phyloP scores from a whole-genome alignment of 2,113 vertebrate genomes.

The Thalassarche chlororhynchos region DNA sequence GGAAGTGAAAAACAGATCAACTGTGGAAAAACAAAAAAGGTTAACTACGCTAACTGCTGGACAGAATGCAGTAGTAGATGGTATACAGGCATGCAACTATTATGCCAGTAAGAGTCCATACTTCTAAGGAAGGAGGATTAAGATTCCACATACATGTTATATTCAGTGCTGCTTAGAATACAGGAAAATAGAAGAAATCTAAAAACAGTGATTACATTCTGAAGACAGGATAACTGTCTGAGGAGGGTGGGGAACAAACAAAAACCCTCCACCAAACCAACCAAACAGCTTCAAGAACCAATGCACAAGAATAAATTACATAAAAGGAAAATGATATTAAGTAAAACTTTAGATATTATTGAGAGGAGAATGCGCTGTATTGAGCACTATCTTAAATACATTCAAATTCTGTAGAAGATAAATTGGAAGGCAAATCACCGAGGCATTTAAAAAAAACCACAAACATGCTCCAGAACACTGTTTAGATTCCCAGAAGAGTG shows the following conservation, averaged over 20 bases:
- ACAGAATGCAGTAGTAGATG: background rate
- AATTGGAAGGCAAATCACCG: background rate
- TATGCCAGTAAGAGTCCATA: background rate
- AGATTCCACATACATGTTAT: background rate
- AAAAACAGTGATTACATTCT: background rate
- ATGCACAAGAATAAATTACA: background rate
- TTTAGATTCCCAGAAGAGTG: background rate
- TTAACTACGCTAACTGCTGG: background rate
- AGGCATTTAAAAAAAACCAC: background rate
- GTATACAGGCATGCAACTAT: background rate
- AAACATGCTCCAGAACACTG: background rate
- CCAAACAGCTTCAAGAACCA: background rate
- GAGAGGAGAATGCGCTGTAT: background rate
- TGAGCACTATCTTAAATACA: background rate
- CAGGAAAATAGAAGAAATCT: background rate
- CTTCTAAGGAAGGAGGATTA: background rate
- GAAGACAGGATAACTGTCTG: background rate
- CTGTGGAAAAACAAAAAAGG: background rate
- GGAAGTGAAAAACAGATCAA: background rate
- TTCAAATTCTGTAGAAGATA: background rate
- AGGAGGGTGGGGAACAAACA: background rate
- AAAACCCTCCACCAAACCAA: background rate
- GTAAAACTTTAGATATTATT: background rate
- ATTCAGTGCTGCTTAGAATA: background rate
- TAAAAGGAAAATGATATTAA: background rate